Evolutionary conservation across 2,888 invertebrate genomes (phyloP).

Genomic region (Aleiodes alternator): DNA sequence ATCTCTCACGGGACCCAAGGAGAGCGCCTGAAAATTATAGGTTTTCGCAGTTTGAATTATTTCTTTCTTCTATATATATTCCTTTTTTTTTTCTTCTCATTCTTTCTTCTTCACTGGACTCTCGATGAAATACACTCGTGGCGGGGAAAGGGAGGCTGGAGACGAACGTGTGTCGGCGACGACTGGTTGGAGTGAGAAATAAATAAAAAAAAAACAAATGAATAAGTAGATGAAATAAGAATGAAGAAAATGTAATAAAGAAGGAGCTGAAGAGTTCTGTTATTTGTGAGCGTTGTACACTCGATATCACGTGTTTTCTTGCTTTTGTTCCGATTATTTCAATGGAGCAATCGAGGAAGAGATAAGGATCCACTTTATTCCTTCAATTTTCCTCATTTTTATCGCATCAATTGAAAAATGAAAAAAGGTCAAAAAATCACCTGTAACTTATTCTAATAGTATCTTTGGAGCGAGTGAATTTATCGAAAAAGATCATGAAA

Average conservation of each 20-base stretch:
- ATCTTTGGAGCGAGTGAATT: no score
- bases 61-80: slow-evolving; percentile 55
- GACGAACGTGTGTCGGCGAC: slow-evolving; percentile 47
- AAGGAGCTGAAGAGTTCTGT: slow-evolving; percentile 8
- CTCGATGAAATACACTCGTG: slow-evolving; percentile 38
- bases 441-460: no score
- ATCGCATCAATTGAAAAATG: background rate
- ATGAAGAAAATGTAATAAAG: slow-evolving; percentile 41
- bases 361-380: slow-evolving; percentile 4
- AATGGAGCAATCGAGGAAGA: no score
- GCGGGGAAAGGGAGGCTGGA: slow-evolving; percentile 46
- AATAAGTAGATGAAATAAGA: slow-evolving; percentile 25
- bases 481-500: no score
- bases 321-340: background rate
- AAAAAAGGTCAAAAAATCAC: no score
- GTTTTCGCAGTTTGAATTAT: slow-evolving; percentile 73
- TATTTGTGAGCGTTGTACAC: slow-evolving; percentile 1
- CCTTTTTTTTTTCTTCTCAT: no score
- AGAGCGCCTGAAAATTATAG: slow-evolving; percentile 69
- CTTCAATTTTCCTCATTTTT: background rate
- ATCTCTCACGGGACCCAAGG: slow-evolving; percentile 63
- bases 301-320: slow-evolving; percentile 11
- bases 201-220: slow-evolving; percentile 34
- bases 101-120: slow-evolving; percentile 27
- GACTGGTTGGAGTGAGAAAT: slow-evolving; percentile 53